These are phyloP conservation scores for Mobula hypostoma DNA, from an alignment of 2,113 vertebrate genomes.

Conservation along the genomic window DNA sequence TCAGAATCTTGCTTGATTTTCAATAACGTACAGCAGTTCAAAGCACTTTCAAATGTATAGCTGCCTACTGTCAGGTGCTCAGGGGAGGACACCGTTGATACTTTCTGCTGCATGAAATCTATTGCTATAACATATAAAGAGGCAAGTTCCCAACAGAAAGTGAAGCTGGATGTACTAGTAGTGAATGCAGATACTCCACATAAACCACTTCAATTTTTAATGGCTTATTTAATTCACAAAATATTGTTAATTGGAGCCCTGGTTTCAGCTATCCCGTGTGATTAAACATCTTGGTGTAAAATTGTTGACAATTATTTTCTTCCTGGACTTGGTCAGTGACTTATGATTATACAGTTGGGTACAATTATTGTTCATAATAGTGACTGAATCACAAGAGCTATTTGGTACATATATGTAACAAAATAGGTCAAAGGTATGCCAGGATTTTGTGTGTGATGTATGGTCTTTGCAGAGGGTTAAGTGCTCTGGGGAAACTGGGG, in stretches of 20 bases:
- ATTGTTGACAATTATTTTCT: neutral
- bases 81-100: too few relatives aligned
- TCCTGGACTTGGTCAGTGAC: neutral
- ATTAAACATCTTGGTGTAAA: neutral
- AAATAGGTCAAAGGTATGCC: neutral
- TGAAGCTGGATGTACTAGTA: too few relatives aligned
- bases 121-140: neutral
- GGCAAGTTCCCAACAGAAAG: neutral
- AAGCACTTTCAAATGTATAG: neutral
- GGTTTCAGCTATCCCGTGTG: neutral
- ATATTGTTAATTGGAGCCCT: neutral
- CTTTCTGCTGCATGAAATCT: neutral
- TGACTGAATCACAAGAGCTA: neutral
- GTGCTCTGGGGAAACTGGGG: too few relatives aligned
- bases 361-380: neutral
- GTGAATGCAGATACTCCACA: neutral
- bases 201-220: neutral
- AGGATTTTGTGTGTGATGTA: too few relatives aligned
- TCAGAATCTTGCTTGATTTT: neutral
- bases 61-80: neutral
- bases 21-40: neutral
- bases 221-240: neutral
- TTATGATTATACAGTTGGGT: neutral
- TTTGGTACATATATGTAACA: neutral
- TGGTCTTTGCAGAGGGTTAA: too few relatives aligned